Conservation (phyloP, 64 coral and sea anemone species). For the Hydrozoanthus tunicans region DNA sequence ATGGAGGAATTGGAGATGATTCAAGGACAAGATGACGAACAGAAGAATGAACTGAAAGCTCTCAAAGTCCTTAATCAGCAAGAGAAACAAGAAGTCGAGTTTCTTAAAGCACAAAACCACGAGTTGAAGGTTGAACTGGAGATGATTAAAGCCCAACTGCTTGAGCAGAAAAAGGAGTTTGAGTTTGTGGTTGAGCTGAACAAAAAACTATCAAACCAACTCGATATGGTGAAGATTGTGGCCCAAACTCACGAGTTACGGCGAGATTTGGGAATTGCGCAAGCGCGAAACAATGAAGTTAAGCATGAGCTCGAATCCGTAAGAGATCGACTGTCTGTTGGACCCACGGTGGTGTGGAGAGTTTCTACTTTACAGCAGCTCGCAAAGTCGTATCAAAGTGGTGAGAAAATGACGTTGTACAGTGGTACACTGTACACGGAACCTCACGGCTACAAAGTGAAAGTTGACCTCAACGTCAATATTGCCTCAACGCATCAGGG, state of each 20-base stretch:
- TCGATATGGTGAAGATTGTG: conserved; percentile 28
- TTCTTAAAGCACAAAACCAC: conserved; percentile 21
- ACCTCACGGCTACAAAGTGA: conserved; percentile 34
- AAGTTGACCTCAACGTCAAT: conserved; percentile 20
- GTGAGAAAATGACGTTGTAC: conserved; percentile 24
- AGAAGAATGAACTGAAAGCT: conserved; percentile 19
- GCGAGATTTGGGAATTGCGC: conserved; percentile 23
- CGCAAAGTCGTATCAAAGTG: not conserved
- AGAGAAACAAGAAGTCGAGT: conserved; percentile 52
- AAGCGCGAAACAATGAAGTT: conserved; percentile 11
- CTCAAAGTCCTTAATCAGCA: conserved; percentile 35
- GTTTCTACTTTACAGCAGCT: conserved; percentile 6
- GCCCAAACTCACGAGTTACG: conserved; percentile 35
- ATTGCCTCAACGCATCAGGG: not conserved
- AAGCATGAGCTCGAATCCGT: not conserved
- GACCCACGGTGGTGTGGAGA: conserved; percentile 46
- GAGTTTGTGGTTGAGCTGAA: conserved; percentile 3
- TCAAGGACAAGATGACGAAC: conserved; percentile 53
- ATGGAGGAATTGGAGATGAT: conserved; percentile 64
- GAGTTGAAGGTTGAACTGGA: conserved; percentile 34
- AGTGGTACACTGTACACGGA: conserved; percentile 15
- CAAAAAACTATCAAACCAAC: conserved; percentile 29
- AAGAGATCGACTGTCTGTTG: conserved; percentile 15
- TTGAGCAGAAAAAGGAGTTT: conserved; percentile 40
- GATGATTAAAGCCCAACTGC: conserved; percentile 45